Conservation (phyloP, 1,140 invertebrate genomes). For the Holcopasites calliopsidis region DNA sequence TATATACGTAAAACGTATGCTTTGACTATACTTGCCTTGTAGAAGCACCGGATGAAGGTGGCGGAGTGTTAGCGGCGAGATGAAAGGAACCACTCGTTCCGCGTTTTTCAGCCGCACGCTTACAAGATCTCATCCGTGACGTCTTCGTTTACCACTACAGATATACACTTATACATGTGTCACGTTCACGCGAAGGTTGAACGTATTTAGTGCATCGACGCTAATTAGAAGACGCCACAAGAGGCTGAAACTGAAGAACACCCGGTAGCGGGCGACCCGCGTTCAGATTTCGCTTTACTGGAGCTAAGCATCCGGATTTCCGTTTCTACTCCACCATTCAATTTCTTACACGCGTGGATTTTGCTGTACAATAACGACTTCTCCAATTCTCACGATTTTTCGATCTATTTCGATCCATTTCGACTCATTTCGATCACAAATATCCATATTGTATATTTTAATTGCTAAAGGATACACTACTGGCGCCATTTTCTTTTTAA, state of each 20-base stretch:
- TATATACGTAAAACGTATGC: too few relatives aligned
- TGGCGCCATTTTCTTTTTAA: too few relatives aligned
- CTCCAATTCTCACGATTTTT: too few relatives aligned
- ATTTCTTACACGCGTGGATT: too few relatives aligned
- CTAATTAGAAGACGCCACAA: conserved; percentile 61
- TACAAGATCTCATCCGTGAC: conserved; percentile 23
- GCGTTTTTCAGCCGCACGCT: conserved; percentile 34
- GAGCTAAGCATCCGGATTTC: conserved; percentile 20
- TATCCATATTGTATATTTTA: too few relatives aligned
- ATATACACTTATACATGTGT: not conserved
- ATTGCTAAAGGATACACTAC: too few relatives aligned
- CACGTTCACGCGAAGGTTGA: conserved; percentile 24
- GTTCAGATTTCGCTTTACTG: conserved; percentile 28
- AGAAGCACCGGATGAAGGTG: conserved; percentile 3
- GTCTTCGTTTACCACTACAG: not conserved
- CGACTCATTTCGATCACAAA: too few relatives aligned
- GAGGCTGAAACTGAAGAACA: conserved; percentile 35
- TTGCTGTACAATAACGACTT: not conserved
- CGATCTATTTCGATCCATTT: too few relatives aligned
- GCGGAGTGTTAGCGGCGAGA: conserved; percentile 54
- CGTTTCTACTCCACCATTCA: not conserved
- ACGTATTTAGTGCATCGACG: conserved; percentile 55
- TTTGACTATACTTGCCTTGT: not conserved
- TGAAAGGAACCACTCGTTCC: conserved; percentile 56
- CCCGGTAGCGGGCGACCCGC: conserved; percentile 46